Conservation (phyloP, 2,888 invertebrate species). For the Steromphala cineraria region DNA sequence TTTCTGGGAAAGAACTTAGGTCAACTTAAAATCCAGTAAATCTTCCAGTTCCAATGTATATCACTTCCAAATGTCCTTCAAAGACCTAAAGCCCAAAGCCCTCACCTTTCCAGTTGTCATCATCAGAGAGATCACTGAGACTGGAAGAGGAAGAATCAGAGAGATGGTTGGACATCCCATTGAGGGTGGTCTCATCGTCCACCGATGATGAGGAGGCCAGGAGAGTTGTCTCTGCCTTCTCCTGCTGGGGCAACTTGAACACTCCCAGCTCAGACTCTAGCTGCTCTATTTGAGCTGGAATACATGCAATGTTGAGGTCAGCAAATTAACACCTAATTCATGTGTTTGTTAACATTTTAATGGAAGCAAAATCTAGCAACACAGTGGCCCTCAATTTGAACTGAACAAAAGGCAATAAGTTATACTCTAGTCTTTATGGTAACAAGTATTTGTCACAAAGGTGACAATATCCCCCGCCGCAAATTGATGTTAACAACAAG, state of each 20-base stretch:
- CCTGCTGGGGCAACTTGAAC: conserved; percentile 48
- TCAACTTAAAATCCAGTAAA: no score
- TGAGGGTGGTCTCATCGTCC: conserved; percentile 21
- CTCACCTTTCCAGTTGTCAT: conserved; percentile 51
- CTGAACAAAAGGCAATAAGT: no score
- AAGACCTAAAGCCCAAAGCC: background rate
- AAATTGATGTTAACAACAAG: no score
- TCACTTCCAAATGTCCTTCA: no score
- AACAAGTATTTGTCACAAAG: no score
- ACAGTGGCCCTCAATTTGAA: background rate
- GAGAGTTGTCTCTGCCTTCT: conserved; percentile 47
- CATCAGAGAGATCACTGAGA: conserved; percentile 23
- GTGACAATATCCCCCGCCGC: no score
- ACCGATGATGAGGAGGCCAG: conserved; percentile 36
- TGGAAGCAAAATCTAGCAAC: no score
- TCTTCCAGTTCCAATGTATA: no score
- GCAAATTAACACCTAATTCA: no score
- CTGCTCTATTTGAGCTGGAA: conserved; percentile 51
- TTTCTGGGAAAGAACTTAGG: no score
- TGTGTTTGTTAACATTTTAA: no score
- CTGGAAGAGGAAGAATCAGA: conserved; percentile 23
- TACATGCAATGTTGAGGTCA: background rate
- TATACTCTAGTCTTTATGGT: no score
- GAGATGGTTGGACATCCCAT: background rate
- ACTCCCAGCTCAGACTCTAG: conserved; percentile 48